These are phyloP conservation scores for Timema cristinae DNA, from an alignment of 2,888 invertebrate genomes.

Conservation along the genomic window DNA sequence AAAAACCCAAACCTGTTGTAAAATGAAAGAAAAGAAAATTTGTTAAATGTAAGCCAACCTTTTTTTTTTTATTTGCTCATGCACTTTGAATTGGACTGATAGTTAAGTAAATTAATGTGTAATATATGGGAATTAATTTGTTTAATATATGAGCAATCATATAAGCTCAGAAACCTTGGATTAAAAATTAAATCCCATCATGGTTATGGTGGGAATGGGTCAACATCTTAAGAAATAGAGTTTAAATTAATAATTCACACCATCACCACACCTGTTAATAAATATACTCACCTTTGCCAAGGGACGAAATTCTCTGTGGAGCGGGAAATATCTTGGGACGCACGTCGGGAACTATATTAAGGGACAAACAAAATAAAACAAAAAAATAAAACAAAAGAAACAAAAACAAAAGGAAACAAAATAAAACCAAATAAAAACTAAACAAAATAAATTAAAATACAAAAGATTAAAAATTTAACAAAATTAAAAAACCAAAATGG, in stretches of 20 bases:
- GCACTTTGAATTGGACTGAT: too few relatives aligned
- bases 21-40: too few relatives aligned
- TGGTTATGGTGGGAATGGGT: not conserved
- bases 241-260: not conserved
- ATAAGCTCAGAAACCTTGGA: too few relatives aligned
- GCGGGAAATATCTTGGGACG: constrained; percentile 74
- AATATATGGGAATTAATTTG: too few relatives aligned
- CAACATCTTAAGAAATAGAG: not conserved
- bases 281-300: constrained; percentile 52
- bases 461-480: too few relatives aligned
- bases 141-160: too few relatives aligned
- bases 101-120: too few relatives aligned
- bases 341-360: constrained; percentile 71
- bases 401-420: constrained; percentile 36
- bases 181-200: constrained; percentile 32
- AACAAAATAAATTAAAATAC: constrained; percentile 23
- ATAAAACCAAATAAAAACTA: constrained; percentile 35
- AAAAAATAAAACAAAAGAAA: constrained; percentile 39
- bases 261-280: not conserved
- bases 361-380: constrained; percentile 30
- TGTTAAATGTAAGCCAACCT: too few relatives aligned
- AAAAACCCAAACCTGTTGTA: too few relatives aligned
- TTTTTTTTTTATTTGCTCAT: too few relatives aligned
- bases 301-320: constrained; percentile 63
- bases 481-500: too few relatives aligned